A percentile compares a stretch with the other conserved stretches of the same genome.
These are phyloP conservation scores for Pteronura brasiliensis DNA, from an alignment of 2,113 vertebrate species.

Conservation along the genomic window DNA sequence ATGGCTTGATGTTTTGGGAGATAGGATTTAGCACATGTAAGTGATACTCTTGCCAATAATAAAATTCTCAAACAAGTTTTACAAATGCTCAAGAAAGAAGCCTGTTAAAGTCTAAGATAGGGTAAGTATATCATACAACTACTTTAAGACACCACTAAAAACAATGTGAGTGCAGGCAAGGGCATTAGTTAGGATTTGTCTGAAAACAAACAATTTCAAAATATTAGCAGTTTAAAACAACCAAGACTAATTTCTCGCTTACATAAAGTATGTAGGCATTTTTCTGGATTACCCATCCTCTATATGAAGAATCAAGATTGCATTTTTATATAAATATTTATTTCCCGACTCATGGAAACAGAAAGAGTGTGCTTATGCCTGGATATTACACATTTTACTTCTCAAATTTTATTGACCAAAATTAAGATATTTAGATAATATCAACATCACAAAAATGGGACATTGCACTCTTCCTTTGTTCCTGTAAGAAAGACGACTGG, in stretches of 20 bases:
- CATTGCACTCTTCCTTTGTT: background rate
- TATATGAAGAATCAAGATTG: background rate
- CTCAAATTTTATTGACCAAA: background rate
- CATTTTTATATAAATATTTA: background rate
- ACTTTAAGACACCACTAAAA: background rate
- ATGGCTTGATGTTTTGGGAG: background rate
- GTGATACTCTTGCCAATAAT: background rate
- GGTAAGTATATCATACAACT: background rate
- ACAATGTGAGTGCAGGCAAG: background rate
- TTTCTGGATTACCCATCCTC: background rate
- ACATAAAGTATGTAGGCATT: background rate
- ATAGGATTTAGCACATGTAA: background rate
- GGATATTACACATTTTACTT: background rate
- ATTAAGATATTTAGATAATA: background rate
- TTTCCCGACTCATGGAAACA: background rate
- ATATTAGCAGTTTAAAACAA: background rate
- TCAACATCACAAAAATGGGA: background rate
- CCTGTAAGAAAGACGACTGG: background rate
- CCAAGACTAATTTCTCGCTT: background rate
- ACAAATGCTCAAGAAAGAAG: background rate
- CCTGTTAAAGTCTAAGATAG: background rate
- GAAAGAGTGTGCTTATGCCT: background rate
- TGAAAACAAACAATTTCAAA: background rate
- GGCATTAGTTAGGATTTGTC: background rate
- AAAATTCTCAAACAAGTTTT: background rate